A percentile compares a stretch with the other conserved stretches of the same genome.
phyloP scores from a whole-genome alignment of 2,113 vertebrate species.

The Proterorhinus semilunaris region DNA sequence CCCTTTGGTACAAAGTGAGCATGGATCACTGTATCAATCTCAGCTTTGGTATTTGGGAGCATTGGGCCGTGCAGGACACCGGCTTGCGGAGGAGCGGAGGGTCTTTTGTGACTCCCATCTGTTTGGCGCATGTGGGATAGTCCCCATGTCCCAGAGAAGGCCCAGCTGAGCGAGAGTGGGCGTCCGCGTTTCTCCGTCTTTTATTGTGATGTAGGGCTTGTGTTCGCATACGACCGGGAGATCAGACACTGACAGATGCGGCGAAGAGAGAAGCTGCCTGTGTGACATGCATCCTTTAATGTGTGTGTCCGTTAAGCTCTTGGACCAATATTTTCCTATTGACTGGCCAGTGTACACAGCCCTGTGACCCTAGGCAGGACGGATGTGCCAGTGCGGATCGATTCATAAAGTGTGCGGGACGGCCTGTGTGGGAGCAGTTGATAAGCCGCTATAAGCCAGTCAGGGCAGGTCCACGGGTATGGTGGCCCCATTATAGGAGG shows the following conservation, averaged over 20 bases:
- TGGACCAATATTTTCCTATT: slow-evolving; percentile 71
- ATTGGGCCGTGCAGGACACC: slow-evolving; percentile 98
- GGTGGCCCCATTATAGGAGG: slow-evolving; percentile 60
- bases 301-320: slow-evolving; percentile 58
- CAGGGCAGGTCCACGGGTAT: slow-evolving; percentile 53
- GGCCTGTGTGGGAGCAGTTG: slow-evolving; percentile 51
- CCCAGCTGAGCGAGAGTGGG: slow-evolving; percentile 74
- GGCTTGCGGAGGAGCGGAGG: slow-evolving; percentile 88
- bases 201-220: slow-evolving; percentile 66
- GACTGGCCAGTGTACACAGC: slow-evolving; percentile 66
- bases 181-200: slow-evolving; percentile 53
- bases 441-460: slow-evolving; percentile 60
- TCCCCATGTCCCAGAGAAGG: slow-evolving; percentile 61
- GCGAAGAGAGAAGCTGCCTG: slow-evolving; percentile 44
- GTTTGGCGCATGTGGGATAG: slow-evolving; percentile 76
- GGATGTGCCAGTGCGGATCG: slow-evolving; percentile 54
- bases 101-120: slow-evolving; percentile 95
- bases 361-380: slow-evolving; percentile 60
- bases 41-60: slow-evolving; percentile 90
- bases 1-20: slow-evolving; percentile 84
- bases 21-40: slow-evolving; percentile 96
- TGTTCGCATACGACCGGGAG: slow-evolving; percentile 69
- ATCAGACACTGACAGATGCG: slow-evolving; percentile 71
- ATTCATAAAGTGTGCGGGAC: slow-evolving; percentile 62
- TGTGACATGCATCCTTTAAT: slow-evolving; percentile 52